A percentile compares a stretch with the other conserved stretches of the same genome.
Conservation (phyloP, 2,113 vertebrate genomes). For the Pluvialis apricaria region DNA sequence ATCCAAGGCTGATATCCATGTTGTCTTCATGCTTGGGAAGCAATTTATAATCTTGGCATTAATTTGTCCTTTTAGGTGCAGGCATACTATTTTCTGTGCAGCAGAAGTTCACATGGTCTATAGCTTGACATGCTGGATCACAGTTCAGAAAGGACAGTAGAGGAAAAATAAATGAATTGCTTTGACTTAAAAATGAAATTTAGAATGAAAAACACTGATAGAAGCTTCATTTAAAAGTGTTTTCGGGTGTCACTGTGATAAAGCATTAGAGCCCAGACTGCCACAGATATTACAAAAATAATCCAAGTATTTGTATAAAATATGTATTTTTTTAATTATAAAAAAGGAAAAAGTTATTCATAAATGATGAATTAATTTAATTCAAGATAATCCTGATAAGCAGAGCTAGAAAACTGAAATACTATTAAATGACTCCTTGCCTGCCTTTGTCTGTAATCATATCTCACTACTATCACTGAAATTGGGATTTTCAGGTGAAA, state of each 20-base stretch:
- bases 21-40: background rate
- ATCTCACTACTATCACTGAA: background rate
- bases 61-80: constrained; percentile 4
- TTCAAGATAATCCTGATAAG: background rate
- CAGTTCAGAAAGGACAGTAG: background rate
- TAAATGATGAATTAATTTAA: constrained; percentile 13
- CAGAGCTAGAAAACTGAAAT: background rate
- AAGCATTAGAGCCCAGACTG: background rate
- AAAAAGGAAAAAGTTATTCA: background rate
- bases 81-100: background rate
- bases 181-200: constrained; percentile 4
- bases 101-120: background rate
- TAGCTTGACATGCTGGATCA: background rate
- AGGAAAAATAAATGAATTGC: background rate
- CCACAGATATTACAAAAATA: background rate
- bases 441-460: background rate
- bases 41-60: background rate
- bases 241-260: background rate
- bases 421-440: background rate
- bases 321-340: background rate
- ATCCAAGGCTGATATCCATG: background rate
- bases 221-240: background rate
- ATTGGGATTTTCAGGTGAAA: background rate
- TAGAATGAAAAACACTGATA: background rate
- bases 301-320: background rate